Evolutionary conservation across 2,797 vertebrate genomes (phyloP).

Genomic region (Gephyroberyx darwinii): DNA sequence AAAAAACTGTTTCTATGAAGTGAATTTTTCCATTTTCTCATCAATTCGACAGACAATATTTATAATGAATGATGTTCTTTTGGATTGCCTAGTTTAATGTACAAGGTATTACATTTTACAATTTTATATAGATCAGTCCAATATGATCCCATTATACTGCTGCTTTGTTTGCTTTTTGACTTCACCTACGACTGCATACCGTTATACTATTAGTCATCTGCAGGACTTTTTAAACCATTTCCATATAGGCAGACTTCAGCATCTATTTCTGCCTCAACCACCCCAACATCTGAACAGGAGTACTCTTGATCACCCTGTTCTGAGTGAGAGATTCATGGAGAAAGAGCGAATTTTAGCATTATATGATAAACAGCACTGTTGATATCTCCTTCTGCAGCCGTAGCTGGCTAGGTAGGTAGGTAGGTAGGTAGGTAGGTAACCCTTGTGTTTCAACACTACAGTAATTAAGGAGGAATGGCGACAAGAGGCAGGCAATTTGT

Average conservation of each 20-base stretch:
- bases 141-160: too few species aligned
- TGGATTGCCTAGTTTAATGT: too few species aligned
- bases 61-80: too few species aligned
- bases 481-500: constrained; percentile 67
- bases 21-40: too few species aligned
- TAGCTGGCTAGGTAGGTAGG: constrained; percentile 38
- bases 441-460: constrained; percentile 40
- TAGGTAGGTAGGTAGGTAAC: constrained; percentile 47
- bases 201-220: constrained; percentile 21
- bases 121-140: too few species aligned
- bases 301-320: constrained; percentile 44
- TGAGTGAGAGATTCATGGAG: constrained; percentile 35
- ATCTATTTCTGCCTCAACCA: constrained; percentile 19
- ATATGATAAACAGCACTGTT: constrained; percentile 66
- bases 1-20: too few species aligned
- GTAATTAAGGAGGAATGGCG: constrained; percentile 68
- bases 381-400: constrained; percentile 53
- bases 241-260: constrained; percentile 19
- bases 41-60: too few species aligned
- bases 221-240: constrained; percentile 8
- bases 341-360: constrained; percentile 46
- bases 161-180: background rate
- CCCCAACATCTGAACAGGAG: constrained; percentile 38
- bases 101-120: too few species aligned
- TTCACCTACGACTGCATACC: background rate